Percentiles rank a stretch among this genome's conserved stretches.
These are phyloP conservation scores for Cyprinella venusta DNA, from an alignment of 2,797 vertebrate species.

Conservation along the genomic window DNA sequence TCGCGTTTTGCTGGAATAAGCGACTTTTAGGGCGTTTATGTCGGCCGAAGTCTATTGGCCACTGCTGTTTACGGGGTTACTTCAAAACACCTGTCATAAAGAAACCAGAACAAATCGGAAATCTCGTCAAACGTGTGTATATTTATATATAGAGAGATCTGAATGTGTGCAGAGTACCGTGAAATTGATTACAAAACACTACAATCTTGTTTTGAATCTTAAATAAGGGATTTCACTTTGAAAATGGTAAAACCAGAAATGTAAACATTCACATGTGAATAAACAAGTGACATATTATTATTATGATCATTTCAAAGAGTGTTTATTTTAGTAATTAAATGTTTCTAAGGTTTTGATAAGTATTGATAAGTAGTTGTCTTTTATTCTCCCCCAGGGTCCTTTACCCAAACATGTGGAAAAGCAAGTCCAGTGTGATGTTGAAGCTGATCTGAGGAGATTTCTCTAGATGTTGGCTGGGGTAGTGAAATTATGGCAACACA, in stretches of 20 bases:
- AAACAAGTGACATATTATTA: neutral
- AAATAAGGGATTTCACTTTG: neutral
- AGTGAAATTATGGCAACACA: slow-evolving; percentile 93
- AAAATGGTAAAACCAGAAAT: neutral
- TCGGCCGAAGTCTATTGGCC: slow-evolving; percentile 8
- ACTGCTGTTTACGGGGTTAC: neutral
- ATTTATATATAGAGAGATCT: neutral
- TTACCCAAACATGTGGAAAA: slow-evolving; percentile 42
- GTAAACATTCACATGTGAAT: neutral
- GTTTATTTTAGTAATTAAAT: neutral
- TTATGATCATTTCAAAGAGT: neutral
- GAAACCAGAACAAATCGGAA: neutral
- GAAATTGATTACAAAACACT: neutral
- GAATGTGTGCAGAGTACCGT: neutral
- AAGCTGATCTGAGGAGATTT: slow-evolving; percentile 32
- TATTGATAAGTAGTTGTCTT: neutral
- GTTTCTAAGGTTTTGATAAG: neutral
- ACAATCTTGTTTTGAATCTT: neutral
- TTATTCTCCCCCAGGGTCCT: slow-evolving; percentile 24
- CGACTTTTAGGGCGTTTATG: slow-evolving; percentile 31
- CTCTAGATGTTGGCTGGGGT: slow-evolving; percentile 68
- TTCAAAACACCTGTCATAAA: slow-evolving; percentile 20
- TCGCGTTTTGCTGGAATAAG: slow-evolving; percentile 38
- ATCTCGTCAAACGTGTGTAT: neutral
- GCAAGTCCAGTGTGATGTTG: slow-evolving; percentile 45